Percentiles rank a stretch among this genome's conserved stretches.
These are phyloP conservation scores for Tetragonisca angustula DNA, from an alignment of 2,888 invertebrate genomes.

Conservation along the genomic window DNA sequence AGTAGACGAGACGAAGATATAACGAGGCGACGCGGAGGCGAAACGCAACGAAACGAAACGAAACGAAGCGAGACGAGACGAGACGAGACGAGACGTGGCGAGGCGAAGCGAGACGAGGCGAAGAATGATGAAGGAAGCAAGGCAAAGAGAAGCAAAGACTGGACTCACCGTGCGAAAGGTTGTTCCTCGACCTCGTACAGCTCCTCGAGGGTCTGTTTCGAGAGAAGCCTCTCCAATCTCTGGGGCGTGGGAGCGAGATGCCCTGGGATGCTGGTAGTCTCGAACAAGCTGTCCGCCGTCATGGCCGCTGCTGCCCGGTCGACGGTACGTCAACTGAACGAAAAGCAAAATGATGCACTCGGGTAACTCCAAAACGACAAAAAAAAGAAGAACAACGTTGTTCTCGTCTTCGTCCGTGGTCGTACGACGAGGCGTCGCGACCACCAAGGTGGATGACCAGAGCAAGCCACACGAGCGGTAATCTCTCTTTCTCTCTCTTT, in stretches of 20 bases:
- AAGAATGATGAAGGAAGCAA: not conserved
- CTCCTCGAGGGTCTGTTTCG: conserved; percentile 83
- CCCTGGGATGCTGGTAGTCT: conserved; percentile 83
- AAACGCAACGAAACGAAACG: not conserved
- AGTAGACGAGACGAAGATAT: not conserved
- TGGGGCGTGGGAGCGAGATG: conserved; percentile 83
- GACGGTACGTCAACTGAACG: conserved; percentile 53
- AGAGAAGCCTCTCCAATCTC: conserved; percentile 83
- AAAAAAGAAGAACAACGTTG: too few species aligned
- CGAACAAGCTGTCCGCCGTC: conserved; percentile 82
- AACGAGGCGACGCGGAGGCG: not conserved
- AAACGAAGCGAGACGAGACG: not conserved
- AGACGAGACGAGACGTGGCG: not conserved
- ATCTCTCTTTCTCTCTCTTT: too few species aligned
- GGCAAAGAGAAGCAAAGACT: conserved; percentile 5
- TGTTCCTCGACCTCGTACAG: conserved; percentile 84
- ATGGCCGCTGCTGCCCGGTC: conserved; percentile 72
- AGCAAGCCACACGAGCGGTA: conserved; percentile 13
- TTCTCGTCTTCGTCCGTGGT: not conserved
- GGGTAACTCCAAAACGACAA: conserved; percentile 29
- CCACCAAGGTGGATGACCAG: not conserved
- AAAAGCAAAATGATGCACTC: conserved; percentile 13
- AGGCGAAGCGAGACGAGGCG: too few species aligned
- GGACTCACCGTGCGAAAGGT: conserved; percentile 82
- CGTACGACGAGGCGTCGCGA: conserved; percentile 8